Evolutionary conservation across 1,140 invertebrate species (phyloP).

Genomic region (Pogonognathellus flavescens): DNA sequence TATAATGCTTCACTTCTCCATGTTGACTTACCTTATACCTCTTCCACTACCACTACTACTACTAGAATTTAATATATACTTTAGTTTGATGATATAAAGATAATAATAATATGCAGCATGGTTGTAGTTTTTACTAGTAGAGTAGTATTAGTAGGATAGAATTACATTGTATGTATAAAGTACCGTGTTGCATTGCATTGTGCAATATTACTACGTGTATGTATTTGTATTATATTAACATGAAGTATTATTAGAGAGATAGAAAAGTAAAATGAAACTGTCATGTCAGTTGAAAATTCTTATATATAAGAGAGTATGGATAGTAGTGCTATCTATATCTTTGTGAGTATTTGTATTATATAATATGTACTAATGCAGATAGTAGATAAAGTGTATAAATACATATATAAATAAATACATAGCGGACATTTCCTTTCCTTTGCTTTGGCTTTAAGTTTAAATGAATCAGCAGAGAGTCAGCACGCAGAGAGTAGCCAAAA

Average conservation of each 20-base stretch:
- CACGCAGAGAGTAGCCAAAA: not conserved
- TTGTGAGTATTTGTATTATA: too few species aligned
- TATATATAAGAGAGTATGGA: too few species aligned
- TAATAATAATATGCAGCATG: not conserved
- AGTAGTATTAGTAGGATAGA: too few species aligned
- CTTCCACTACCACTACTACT: too few species aligned
- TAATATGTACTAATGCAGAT: not conserved
- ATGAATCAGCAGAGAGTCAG: too few species aligned
- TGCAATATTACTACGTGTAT: constrained; percentile 10
- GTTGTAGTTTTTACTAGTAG: not conserved
- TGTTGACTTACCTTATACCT: not conserved
- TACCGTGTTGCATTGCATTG: constrained; percentile 10
- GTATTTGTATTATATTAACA: not conserved
- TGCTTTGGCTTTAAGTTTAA: constrained; percentile 19
- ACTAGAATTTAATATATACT: too few species aligned
- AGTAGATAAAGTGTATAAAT: not conserved
- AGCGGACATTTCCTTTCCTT: not conserved
- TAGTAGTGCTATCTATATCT: too few species aligned
- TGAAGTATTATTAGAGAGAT: too few species aligned
- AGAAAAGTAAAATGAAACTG: too few species aligned
- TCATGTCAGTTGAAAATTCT: too few species aligned
- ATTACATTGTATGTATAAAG: not conserved
- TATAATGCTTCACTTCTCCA: not conserved
- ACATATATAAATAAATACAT: not conserved
- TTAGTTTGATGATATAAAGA: too few species aligned